These are phyloP conservation scores for Drepanosiphum platanoidis DNA, from an alignment of 2,888 invertebrate species.

Conservation along the genomic window DNA sequence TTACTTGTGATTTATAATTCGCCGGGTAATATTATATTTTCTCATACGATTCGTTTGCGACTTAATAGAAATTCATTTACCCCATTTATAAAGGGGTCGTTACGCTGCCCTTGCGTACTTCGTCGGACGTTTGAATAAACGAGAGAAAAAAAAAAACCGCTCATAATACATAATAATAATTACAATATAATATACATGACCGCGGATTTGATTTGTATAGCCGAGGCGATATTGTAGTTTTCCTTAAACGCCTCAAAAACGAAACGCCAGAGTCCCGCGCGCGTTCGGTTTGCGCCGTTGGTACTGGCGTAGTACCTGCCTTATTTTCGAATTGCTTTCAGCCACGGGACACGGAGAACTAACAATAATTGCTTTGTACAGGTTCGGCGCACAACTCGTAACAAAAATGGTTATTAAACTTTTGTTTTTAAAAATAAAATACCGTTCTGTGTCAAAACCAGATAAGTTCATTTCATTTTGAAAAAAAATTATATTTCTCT, in stretches of 20 bases:
- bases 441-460: slow-evolving; percentile 26
- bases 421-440: slow-evolving; percentile 35
- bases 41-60: too few relatives aligned
- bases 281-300: not conserved
- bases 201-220: not conserved
- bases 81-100: too few relatives aligned
- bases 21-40: too few relatives aligned
- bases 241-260: not conserved
- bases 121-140: too few relatives aligned
- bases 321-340: slow-evolving; percentile 3
- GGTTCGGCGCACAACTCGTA: not conserved
- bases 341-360: not conserved
- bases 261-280: not conserved
- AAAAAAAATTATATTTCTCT: slow-evolving; percentile 38
- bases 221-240: not conserved
- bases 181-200: too few relatives aligned
- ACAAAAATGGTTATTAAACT: slow-evolving; percentile 39
- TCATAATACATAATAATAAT: too few relatives aligned
- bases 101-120: too few relatives aligned
- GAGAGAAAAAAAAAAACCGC: too few relatives aligned
- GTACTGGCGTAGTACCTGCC: too few relatives aligned
- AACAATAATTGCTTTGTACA: slow-evolving; percentile 34
- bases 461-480: slow-evolving; percentile 26
- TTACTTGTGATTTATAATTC: too few relatives aligned
- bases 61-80: too few relatives aligned